Percentiles rank a stretch among this genome's conserved stretches.
Conservation (phyloP, 2,113 vertebrate genomes). For the Cranoglanis bouderius region DNA sequence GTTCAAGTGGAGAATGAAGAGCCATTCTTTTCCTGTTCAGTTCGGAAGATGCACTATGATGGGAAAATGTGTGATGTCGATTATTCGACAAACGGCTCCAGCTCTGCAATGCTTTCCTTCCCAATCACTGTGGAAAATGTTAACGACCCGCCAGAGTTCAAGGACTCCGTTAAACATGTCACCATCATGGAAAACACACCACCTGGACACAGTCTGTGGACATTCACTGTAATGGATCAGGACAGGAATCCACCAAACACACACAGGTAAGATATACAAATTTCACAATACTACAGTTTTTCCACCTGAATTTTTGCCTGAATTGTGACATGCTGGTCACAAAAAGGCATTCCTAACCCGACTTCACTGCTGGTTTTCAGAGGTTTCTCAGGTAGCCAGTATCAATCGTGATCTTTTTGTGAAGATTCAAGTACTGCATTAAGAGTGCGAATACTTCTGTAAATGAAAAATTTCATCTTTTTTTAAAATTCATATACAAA, state of each 20-base stretch:
- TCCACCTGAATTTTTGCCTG: background rate
- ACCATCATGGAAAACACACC: conserved; percentile 27
- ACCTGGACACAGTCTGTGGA: conserved; percentile 46
- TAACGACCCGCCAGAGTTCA: conserved; percentile 63
- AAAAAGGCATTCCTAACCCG: background rate
- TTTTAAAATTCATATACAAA: background rate
- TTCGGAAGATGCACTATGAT: background rate
- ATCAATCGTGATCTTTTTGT: background rate
- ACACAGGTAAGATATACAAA: conserved; percentile 48
- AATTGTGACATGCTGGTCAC: background rate
- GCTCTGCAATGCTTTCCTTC: background rate
- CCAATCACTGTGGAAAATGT: conserved; percentile 58
- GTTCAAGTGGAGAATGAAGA: conserved; percentile 61
- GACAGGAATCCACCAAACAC: conserved; percentile 31
- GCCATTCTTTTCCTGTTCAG: conserved; percentile 55
- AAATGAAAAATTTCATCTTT: no score
- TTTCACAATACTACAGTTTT: background rate
- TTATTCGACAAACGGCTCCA: fast-evolving
- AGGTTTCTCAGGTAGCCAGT: background rate
- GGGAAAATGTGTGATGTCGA: conserved; percentile 53
- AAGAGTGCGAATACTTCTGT: background rate
- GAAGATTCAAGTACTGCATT: background rate
- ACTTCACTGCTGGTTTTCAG: background rate
- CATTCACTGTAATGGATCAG: conserved; percentile 55
- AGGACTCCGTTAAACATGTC: fast-evolving